Conservation (phyloP, 53 echinoderm and acorn worm genomes). For the Astropecten irregularis region DNA sequence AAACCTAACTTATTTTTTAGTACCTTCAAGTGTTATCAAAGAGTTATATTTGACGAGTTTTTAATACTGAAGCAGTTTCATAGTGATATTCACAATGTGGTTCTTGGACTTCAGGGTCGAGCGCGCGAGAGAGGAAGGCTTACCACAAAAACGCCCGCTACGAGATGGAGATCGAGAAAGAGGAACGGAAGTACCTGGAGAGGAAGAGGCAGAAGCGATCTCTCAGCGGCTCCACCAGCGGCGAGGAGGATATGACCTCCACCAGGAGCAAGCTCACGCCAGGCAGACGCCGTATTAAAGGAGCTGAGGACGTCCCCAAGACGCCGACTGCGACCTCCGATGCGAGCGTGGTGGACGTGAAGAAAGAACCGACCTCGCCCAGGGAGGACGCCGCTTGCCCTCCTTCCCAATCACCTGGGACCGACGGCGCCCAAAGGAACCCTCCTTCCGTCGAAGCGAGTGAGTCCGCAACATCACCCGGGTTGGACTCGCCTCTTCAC, state of each 20-base stretch:
- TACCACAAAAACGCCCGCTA: conserved; percentile 89
- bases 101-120: too few species aligned
- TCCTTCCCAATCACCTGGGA: neutral
- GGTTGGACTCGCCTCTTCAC: conserved; percentile 36
- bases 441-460: neutral
- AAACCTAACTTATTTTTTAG: too few species aligned
- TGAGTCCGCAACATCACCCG: neutral
- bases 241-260: conserved; percentile 29
- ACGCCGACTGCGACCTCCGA: neutral
- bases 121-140: conserved; percentile 25
- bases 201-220: conserved; percentile 49
- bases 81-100: too few species aligned
- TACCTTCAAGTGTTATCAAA: too few species aligned
- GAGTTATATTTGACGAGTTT: too few species aligned
- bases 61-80: too few species aligned
- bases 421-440: neutral
- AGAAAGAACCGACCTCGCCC: neutral
- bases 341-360: neutral
- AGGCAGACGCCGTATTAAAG: neutral
- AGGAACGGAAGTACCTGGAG: conserved; percentile 71
- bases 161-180: conserved; percentile 96
- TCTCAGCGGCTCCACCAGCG: conserved; percentile 18
- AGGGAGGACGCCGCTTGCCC: neutral
- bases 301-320: neutral
- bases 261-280: neutral